Percentiles rank a stretch among this genome's conserved stretches.
Evolutionary conservation across 2,888 invertebrate species (phyloP).

Genomic region (Tiphia femorata): DNA sequence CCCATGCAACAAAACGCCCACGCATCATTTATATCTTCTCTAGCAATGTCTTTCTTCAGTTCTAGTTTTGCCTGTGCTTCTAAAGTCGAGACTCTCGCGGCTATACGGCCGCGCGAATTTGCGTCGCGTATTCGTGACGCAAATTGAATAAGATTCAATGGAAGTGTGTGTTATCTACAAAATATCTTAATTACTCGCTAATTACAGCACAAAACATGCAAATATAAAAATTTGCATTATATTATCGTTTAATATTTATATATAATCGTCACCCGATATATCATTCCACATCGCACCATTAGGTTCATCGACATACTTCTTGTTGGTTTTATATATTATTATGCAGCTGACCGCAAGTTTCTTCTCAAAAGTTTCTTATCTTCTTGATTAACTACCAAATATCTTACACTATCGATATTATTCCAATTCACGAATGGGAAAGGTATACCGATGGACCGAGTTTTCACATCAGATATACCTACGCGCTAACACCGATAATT

Average conservation of each 20-base stretch:
- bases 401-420: conserved; percentile 65
- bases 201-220: conserved; percentile 69
- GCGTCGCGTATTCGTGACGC: conserved; percentile 35
- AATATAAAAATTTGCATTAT: conserved; percentile 68
- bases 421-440: conserved; percentile 58
- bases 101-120: conserved; percentile 35
- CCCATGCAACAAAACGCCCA: neutral
- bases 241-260: conserved; percentile 63
- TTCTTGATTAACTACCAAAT: conserved; percentile 56
- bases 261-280: conserved; percentile 62
- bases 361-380: conserved; percentile 22
- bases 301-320: conserved; percentile 50
- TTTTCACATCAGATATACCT: conserved; percentile 53
- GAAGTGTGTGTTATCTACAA: conserved; percentile 67
- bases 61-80: conserved; percentile 48
- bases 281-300: conserved; percentile 46
- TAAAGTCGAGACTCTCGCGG: conserved; percentile 59
- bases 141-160: conserved; percentile 64
- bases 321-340: conserved; percentile 5
- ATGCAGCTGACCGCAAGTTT: conserved; percentile 6
- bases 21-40: conserved; percentile 26
- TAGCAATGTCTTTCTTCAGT: conserved; percentile 47
- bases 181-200: conserved; percentile 69
- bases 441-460: conserved; percentile 48
- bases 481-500: conserved; percentile 63